Percentiles rank a stretch among this genome's conserved stretches.
phyloP scores from a whole-genome alignment of 2,797 vertebrate species.

The Artibeus lituratus region DNA sequence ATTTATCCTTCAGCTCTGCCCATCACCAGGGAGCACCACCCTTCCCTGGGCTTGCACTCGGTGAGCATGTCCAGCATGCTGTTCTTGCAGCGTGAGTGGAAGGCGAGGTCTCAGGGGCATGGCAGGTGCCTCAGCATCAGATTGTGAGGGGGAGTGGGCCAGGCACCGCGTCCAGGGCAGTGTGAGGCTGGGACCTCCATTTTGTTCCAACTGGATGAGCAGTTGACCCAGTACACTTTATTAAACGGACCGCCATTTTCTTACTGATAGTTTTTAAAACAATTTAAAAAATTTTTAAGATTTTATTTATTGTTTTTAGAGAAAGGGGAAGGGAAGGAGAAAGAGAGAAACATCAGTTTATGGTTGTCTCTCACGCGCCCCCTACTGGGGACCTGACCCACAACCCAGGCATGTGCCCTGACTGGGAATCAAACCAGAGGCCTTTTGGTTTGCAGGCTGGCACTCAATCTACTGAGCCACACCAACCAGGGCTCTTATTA shows the following conservation, averaged over 20 bases:
- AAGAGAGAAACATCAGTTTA: too few relatives aligned
- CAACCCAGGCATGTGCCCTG: too few relatives aligned
- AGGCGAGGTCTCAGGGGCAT: not conserved
- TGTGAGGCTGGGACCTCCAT: not conserved
- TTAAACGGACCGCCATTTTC: not conserved
- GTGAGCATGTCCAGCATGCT: not conserved
- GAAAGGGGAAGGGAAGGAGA: too few relatives aligned
- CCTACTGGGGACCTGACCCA: too few relatives aligned
- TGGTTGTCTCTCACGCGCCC: too few relatives aligned
- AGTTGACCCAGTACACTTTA: not conserved
- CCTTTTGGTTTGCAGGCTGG: too few relatives aligned
- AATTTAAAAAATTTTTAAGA: too few relatives aligned
- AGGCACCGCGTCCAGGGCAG: accelerated
- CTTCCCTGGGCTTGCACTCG: not conserved
- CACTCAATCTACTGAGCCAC: too few relatives aligned
- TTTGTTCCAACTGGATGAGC: not conserved
- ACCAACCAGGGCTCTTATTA: not conserved
- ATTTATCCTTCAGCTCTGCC: not conserved
- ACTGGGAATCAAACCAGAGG: too few relatives aligned
- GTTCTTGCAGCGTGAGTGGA: not conserved
- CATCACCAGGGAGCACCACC: accelerated
- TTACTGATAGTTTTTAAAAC: not conserved
- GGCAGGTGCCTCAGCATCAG: accelerated
- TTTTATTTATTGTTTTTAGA: too few relatives aligned
- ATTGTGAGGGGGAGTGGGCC: not conserved